phyloP scores from a whole-genome alignment of 2,797 vertebrate genomes.

The Pipistrellus kuhlii region DNA sequence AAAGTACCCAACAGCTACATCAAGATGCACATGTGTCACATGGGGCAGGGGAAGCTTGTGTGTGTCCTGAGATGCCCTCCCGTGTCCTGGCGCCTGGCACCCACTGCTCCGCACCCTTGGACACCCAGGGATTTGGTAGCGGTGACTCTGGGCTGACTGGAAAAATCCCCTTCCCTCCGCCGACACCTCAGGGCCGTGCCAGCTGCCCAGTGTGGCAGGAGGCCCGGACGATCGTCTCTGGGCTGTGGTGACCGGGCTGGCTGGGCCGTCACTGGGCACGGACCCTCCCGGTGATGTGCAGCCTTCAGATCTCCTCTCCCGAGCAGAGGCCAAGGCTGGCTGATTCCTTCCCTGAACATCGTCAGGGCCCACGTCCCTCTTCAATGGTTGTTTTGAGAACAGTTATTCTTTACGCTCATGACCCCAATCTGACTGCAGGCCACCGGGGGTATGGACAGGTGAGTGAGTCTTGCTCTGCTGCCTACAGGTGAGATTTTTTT shows the following conservation, averaged over 20 bases:
- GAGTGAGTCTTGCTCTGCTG: not conserved
- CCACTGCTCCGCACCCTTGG: not conserved
- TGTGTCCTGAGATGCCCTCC: not conserved
- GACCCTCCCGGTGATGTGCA: no score
- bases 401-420: rapidly evolving
- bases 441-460: rapidly evolving
- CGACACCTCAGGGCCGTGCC: not conserved
- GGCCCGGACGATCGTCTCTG: rapidly evolving
- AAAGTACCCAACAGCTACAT: not conserved
- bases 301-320: not conserved
- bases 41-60: not conserved
- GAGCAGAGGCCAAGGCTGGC: not conserved
- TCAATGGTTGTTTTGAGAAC: not conserved
- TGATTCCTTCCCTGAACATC: no score
- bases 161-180: not conserved
- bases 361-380: not conserved
- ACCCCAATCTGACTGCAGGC: rapidly evolving
- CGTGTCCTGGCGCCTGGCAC: rapidly evolving
- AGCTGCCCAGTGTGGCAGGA: rapidly evolving
- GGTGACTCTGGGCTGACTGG: rapidly evolving
- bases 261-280: no score
- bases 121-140: rapidly evolving
- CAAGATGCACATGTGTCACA: rapidly evolving
- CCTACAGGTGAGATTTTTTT: not conserved
- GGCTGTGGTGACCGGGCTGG: not conserved